These are phyloP conservation scores for Centrocercus urophasianus DNA, from an alignment of 2,113 vertebrate species.

Conservation along the genomic window DNA sequence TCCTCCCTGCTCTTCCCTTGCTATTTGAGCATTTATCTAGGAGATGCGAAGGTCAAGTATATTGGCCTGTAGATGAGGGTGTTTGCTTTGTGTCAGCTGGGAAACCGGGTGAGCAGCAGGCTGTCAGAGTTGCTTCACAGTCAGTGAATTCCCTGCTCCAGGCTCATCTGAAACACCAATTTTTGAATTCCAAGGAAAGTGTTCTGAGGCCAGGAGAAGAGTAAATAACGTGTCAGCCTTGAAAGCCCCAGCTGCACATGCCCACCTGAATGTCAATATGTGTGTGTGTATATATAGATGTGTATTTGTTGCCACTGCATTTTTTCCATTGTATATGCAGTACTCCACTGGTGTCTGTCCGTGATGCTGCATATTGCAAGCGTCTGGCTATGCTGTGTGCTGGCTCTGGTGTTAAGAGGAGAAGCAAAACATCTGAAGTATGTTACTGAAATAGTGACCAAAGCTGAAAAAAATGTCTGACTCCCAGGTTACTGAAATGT, in stretches of 20 bases:
- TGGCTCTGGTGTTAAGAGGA: background rate
- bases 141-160: background rate
- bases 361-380: background rate
- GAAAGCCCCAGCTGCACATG: background rate
- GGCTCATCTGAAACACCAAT: background rate
- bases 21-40: background rate
- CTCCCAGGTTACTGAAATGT: background rate
- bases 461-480: background rate
- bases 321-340: background rate
- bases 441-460: background rate
- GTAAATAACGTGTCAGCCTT: background rate
- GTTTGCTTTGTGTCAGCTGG: background rate
- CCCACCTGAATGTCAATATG: background rate
- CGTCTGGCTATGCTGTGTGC: background rate
- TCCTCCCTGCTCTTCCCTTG: background rate
- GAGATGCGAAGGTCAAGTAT: background rate
- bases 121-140: fast-evolving
- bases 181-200: background rate
- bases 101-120: background rate
- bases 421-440: background rate
- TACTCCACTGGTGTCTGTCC: background rate
- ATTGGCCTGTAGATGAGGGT: background rate
- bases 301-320: background rate
- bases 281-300: background rate
- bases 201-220: background rate